A percentile compares a stretch with the other conserved stretches of the same genome.
phyloP scores from a whole-genome alignment of 2,113 vertebrate genomes.

The Syngnathus floridae region DNA sequence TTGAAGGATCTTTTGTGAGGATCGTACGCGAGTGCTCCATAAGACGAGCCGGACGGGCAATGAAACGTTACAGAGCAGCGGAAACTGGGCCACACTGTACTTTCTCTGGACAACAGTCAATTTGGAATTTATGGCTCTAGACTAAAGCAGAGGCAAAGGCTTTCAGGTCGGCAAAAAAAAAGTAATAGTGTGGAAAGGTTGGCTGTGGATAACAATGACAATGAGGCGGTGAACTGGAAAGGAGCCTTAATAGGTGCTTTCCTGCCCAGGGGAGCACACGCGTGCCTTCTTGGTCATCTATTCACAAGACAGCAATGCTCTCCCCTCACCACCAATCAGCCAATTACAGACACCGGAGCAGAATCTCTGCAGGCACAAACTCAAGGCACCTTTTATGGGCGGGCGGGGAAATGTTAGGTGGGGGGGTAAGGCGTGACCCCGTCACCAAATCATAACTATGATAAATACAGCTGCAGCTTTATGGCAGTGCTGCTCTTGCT shows the following conservation, averaged over 20 bases:
- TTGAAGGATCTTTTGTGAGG: slow-evolving; percentile 39
- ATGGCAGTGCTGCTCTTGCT: slow-evolving; percentile 42
- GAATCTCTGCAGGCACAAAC: slow-evolving; percentile 45
- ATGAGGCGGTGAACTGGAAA: slow-evolving; percentile 49
- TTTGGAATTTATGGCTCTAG: slow-evolving; percentile 54
- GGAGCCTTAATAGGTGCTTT: slow-evolving; percentile 61
- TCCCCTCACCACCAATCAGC: slow-evolving; percentile 66
- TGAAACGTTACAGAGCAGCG: slow-evolving; percentile 37
- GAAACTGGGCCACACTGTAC: slow-evolving; percentile 52
- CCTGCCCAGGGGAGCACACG: slow-evolving; percentile 53
- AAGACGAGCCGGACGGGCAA: slow-evolving; percentile 21
- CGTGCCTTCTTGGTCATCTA: slow-evolving; percentile 65
- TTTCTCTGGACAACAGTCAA: slow-evolving; percentile 48
- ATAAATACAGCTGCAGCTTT: slow-evolving; percentile 59
- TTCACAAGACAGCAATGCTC: slow-evolving; percentile 63
- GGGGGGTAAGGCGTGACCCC: slow-evolving; percentile 31
- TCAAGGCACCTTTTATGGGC: slow-evolving; percentile 54
- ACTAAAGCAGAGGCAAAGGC: slow-evolving; percentile 22
- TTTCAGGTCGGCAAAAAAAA: slow-evolving; percentile 15
- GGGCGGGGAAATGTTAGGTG: slow-evolving; percentile 36
- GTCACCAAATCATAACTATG: slow-evolving; percentile 70
- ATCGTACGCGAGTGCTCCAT: slow-evolving; percentile 41
- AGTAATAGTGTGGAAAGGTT: slow-evolving; percentile 40
- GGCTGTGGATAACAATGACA: slow-evolving; percentile 58
- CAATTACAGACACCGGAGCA: slow-evolving; percentile 70